Evolutionary conservation across 2,888 invertebrate species (phyloP).

Genomic region (Cheiracanthium punctorium): DNA sequence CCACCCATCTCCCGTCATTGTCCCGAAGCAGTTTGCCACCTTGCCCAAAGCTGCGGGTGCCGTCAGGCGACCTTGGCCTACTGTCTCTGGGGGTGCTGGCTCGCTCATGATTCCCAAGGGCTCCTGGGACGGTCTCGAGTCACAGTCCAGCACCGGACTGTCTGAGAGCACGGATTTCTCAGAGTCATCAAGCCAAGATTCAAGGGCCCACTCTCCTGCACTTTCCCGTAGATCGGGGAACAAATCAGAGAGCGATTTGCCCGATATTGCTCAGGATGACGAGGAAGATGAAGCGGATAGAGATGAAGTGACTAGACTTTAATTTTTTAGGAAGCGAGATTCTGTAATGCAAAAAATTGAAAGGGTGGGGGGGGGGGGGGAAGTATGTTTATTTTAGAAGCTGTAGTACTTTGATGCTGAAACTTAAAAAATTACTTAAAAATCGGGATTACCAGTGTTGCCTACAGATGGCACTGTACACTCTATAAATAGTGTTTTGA

Average conservation of each 20-base stretch:
- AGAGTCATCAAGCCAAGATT: slow-evolving; percentile 66
- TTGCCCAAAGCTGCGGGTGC: slow-evolving; percentile 64
- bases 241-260: slow-evolving; percentile 51
- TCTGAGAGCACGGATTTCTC: slow-evolving; percentile 69
- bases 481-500: no score
- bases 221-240: slow-evolving; percentile 47
- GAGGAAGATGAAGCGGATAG: slow-evolving; percentile 56
- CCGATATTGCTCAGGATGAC: slow-evolving; percentile 53
- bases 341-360: neutral
- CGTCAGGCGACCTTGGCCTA: slow-evolving; percentile 42
- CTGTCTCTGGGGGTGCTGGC: slow-evolving; percentile 34
- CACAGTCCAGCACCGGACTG: slow-evolving; percentile 65
- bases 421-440: no score
- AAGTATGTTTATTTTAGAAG: no score
- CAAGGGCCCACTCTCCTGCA: slow-evolving; percentile 59
- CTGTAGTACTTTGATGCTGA: no score
- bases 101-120: slow-evolving; percentile 57
- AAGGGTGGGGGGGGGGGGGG: no score
- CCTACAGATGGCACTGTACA: no score
- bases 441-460: no score
- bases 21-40: slow-evolving; percentile 68
- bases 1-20: slow-evolving; percentile 48
- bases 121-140: slow-evolving; percentile 69
- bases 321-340: neutral
- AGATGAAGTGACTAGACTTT: slow-evolving; percentile 69